Evolutionary conservation across 2,797 vertebrate genomes (phyloP), one percentile per base, ranked within the genome.

Genomic region (Anabas testudineus): DNA sequence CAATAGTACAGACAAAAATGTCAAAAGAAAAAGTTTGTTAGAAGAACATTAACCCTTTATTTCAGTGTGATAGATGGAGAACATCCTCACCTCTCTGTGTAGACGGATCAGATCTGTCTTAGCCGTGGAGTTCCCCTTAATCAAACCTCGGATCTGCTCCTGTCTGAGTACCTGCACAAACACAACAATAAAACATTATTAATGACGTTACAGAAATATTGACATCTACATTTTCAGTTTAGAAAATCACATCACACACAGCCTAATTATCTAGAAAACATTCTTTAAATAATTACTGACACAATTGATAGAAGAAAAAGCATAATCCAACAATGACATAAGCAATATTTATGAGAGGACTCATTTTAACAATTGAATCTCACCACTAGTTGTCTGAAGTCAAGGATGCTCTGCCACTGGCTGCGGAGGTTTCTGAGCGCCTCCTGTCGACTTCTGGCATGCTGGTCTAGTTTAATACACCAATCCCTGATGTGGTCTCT

Each of bases 381-480:
- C 63, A 95, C 95, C 92, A 95, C 93, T 39, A 92, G 85, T 16
- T 87, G 84, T 73, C 94, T 90, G 75, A 94, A 95, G 74, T 94
- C 92, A 84, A 93, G 78, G 75, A 95, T 91, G 62, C 87, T 91
- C 57, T 94, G 90, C 90, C 94, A 93, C 75, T 95, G 93, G 16
- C 75, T 82, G 42, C 70, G 91, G 24, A 95, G 90, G 39, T 47
- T 85, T 24, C 75, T 78, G 4, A 94, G 80, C 0, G 84, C 91
- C 12, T 93, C 86, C 22, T 92, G 92, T 15, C 74, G 81, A 55
- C 84, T 85, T 30, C 80, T 87, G 18, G 88, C 85, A 13, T 83
- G 78, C 36, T 90, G 87, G 62, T 93, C 87, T 4, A 95, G 84
- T n/a, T 82, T 75, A 26, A 82, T 69, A 28, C 93, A 95, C 53